Conservation (phyloP, 2,888 invertebrate genomes). For the Ecliptopera silaceata region DNA sequence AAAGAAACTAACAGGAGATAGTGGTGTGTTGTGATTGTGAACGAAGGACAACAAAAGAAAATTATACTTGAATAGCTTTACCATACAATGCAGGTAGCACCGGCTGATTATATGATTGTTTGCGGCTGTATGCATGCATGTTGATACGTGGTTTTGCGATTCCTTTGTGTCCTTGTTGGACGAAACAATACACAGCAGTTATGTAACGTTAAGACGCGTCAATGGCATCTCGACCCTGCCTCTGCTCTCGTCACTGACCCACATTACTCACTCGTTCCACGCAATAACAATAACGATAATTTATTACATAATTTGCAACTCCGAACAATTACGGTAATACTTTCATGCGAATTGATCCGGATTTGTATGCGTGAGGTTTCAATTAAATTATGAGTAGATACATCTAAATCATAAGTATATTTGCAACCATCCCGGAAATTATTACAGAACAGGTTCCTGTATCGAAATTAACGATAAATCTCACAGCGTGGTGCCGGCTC, state of each 20-base stretch:
- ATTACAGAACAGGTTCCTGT: slow-evolving; percentile 74
- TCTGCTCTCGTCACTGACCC: slow-evolving; percentile 79
- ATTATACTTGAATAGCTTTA: slow-evolving; percentile 18
- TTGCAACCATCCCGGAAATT: no score
- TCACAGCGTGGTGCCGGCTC: slow-evolving; percentile 49
- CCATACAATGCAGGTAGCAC: slow-evolving; percentile 23
- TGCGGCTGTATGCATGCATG: slow-evolving; percentile 17
- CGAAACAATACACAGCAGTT: slow-evolving; percentile 68
- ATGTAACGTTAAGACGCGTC: slow-evolving; percentile 72
- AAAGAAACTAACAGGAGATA: no score
- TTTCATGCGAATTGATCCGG: slow-evolving; percentile 32
- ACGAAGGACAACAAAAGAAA: slow-evolving; percentile 14
- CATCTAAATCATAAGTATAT: no score
- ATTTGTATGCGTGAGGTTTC: slow-evolving; percentile 15
- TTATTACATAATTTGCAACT: slow-evolving; percentile 64
- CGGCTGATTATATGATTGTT: slow-evolving; percentile 21
- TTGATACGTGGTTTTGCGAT: slow-evolving; percentile 35
- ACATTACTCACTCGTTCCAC: slow-evolving; percentile 70
- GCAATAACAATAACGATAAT: slow-evolving; percentile 72
- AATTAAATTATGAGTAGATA: slow-evolving; percentile 1
- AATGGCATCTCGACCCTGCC: slow-evolving; percentile 80
- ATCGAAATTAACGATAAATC: slow-evolving; percentile 75
- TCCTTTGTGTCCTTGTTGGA: slow-evolving; percentile 60
- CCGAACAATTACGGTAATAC: slow-evolving; percentile 52
- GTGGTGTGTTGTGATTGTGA: slow-evolving; percentile 2